Base-by-base conservation (phyloP, 2,113 vertebrate genomes). In the Ellobius talpinus region DNA sequence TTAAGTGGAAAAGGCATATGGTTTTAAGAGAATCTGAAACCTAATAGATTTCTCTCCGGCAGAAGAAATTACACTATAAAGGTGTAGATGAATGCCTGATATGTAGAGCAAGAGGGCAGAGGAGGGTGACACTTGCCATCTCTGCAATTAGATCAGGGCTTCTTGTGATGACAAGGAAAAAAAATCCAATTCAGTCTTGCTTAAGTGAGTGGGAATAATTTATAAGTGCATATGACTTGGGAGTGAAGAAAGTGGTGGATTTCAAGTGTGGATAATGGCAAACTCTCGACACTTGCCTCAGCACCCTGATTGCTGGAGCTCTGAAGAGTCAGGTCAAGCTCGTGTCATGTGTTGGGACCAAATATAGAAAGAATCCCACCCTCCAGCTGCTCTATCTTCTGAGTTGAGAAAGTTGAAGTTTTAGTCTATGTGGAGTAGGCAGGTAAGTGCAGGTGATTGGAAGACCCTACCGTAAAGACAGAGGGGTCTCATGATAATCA, bases 21-120 rank as follows among this genome's bases (percentile, higher is more conserved):
- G 29, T 94, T 95, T 94, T 61, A 76, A 87, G 42, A 5, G 21
- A 11, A 47, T 50, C 61, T 68, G 63, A 93, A 93, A 93, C 24
- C 26, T 47, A 36, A 36, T 77, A 55, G n/a, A 24, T 87, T 94
- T 10, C 17, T 29, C 4, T 91, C 73, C 31, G 26, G 39, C 39
- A 47, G 55, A 23, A 77, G 52, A 24, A 36, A 63, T 3, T 19
- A 31, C 66, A 66, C 17, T 9, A 6, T 21, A 74, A 66, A 91
- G 87, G 31, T 76, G 26, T 3, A 91, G 55, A 58, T 86, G 84
- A 66, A 79, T 68, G 11, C 8, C 33, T 26, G 4, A 70, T 26
- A 14, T 24, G 3, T 31, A 79, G 66, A 91, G 50, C 5, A 17
- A 93, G 68, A 79, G 21, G 52, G 21, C 66, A 90, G 13, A 26